These are phyloP conservation scores for Heterohyrax brucei DNA, from an alignment of 2,797 vertebrate genomes.

Conservation along the genomic window DNA sequence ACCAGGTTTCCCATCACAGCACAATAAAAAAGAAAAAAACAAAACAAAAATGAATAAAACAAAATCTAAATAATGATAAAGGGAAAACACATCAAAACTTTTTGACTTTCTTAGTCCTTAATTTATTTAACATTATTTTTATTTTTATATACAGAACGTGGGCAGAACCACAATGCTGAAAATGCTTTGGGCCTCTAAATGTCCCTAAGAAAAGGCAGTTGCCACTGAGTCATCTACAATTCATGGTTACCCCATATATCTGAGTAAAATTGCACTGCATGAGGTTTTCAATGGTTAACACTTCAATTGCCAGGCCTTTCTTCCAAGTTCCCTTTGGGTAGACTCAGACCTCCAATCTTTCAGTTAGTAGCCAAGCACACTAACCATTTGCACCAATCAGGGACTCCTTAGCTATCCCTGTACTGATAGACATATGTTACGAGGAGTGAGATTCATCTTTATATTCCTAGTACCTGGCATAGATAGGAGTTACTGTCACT, in stretches of 20 bases:
- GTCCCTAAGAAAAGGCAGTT: background rate
- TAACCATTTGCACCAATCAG: background rate
- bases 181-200: slow-evolving; percentile 4
- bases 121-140: slow-evolving; percentile 63
- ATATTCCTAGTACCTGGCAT: background rate
- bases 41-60: background rate
- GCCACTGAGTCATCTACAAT: background rate
- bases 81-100: background rate
- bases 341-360: background rate
- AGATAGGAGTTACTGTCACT: background rate
- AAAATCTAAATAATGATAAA: background rate
- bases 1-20: background rate
- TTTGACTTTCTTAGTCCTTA: slow-evolving; percentile 20
- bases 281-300: background rate
- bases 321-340: background rate
- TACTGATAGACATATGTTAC: background rate
- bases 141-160: background rate
- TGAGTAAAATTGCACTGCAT: background rate
- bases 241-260: background rate
- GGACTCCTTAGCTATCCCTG: background rate
- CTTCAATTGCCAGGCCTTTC: background rate
- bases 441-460: slow-evolving; percentile 24
- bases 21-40: slow-evolving; percentile 15
- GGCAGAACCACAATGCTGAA: background rate
- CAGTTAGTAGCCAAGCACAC: background rate